These are phyloP conservation scores for Pelochelys cantorii DNA, from an alignment of 2,797 vertebrate species.

Conservation along the genomic window DNA sequence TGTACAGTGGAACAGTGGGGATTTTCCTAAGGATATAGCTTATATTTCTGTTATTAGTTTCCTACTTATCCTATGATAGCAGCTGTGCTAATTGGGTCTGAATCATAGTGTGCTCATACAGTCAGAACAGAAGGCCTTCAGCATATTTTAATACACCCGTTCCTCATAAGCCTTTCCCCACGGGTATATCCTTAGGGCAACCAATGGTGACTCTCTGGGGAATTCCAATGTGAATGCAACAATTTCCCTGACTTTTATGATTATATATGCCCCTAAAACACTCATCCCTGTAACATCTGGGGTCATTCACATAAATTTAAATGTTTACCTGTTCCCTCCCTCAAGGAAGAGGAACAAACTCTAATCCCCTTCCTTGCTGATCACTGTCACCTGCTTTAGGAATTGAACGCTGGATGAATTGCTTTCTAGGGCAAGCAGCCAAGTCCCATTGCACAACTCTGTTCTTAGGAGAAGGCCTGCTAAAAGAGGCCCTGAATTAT, in stretches of 20 bases:
- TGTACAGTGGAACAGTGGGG: not conserved
- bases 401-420: not conserved
- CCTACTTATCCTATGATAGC: not conserved
- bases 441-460: conserved; percentile 16
- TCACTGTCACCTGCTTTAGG: not conserved
- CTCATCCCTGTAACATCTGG: fast-evolving
- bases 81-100: not conserved
- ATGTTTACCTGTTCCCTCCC: not conserved
- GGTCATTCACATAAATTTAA: fast-evolving
- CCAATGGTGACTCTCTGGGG: fast-evolving
- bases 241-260: not conserved
- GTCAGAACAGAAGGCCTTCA: fast-evolving
- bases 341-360: not conserved
- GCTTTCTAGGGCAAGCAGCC: conserved; percentile 21
- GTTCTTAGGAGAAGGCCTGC: conserved; percentile 26
- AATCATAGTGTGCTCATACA: not conserved
- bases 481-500: not conserved
- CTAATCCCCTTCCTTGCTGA: not conserved
- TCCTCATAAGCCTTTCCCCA: not conserved
- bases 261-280: not conserved
- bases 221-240: not conserved
- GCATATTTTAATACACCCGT: not conserved
- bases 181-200: not conserved
- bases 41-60: not conserved
- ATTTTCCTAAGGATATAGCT: not conserved